Evolutionary conservation across 2,797 vertebrate species (phyloP).

Genomic region (Channa striata): DNA sequence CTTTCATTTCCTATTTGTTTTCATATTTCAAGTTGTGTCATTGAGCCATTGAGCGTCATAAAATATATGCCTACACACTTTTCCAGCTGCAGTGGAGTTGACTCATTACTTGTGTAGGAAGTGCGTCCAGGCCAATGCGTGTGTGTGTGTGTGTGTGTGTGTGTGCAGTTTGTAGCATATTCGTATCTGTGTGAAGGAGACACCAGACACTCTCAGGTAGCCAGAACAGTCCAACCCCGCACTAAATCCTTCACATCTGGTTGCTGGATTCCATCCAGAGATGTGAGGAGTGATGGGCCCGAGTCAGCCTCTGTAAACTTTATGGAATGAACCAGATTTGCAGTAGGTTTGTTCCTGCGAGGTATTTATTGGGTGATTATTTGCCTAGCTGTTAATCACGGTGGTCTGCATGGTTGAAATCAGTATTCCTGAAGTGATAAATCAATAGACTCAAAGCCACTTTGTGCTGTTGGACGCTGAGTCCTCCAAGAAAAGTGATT

Average conservation of each 20-base stretch:
- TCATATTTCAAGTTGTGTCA: constrained; percentile 39
- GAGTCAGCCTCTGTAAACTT: neutral
- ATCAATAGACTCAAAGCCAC: neutral
- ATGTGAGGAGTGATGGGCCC: neutral
- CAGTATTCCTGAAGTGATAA: neutral
- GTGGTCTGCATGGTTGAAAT: neutral
- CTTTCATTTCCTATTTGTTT: constrained; percentile 49
- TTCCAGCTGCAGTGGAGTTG: constrained; percentile 11
- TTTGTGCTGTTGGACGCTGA: neutral
- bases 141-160: neutral
- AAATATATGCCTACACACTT: constrained; percentile 31
- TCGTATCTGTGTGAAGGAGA: constrained; percentile 6
- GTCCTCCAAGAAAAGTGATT: neutral
- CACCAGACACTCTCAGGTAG: neutral
- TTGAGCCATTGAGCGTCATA: constrained; percentile 33
- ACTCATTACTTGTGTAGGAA: constrained; percentile 8
- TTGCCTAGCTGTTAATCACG: neutral
- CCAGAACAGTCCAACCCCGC: neutral
- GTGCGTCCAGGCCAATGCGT: neutral
- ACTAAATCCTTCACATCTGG: neutral
- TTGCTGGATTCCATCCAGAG: neutral
- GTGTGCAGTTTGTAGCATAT: neutral
- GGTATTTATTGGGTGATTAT: neutral
- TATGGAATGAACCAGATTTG: neutral
- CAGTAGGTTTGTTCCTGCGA: neutral